phyloP scores from a whole-genome alignment of 64 coral and sea anemone genomes.

The Actinia equina region DNA sequence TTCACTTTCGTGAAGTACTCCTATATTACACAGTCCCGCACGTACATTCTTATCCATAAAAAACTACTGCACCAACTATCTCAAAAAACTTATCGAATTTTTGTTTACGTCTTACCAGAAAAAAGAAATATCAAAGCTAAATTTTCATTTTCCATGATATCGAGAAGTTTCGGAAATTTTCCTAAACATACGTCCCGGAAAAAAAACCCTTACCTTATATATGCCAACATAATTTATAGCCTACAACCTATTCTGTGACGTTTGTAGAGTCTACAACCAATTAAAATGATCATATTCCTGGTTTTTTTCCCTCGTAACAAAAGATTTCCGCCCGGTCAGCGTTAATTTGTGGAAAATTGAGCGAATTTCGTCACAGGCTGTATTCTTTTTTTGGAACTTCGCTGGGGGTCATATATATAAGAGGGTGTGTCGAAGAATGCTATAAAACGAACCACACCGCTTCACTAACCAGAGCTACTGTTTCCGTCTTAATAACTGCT shows the following conservation, averaged over 20 bases:
- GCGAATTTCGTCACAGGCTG: conserved; percentile 15
- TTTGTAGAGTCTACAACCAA: background rate
- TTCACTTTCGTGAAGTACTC: background rate
- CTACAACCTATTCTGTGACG: background rate
- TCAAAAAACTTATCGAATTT: too few species aligned
- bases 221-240: background rate
- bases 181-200: background rate
- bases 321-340: background rate
- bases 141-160: too few species aligned
- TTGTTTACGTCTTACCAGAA: too few species aligned
- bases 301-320: background rate
- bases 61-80: background rate
- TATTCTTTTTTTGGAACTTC: conserved; percentile 69
- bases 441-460: conserved; percentile 19
- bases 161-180: too few species aligned
- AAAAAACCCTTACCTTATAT: background rate
- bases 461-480: background rate
- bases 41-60: background rate
- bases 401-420: conserved; percentile 59
- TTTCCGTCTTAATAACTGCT: conserved; percentile 18
- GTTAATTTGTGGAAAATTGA: background rate
- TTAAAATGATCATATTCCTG: background rate
- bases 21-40: too few species aligned
- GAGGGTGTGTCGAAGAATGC: conserved; percentile 67
- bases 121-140: too few species aligned